Evolutionary conservation across 2,797 vertebrate genomes (phyloP), one percentile per base, ranked within the genome.

Genomic region (Acrossocheilus wenchowensis): DNA sequence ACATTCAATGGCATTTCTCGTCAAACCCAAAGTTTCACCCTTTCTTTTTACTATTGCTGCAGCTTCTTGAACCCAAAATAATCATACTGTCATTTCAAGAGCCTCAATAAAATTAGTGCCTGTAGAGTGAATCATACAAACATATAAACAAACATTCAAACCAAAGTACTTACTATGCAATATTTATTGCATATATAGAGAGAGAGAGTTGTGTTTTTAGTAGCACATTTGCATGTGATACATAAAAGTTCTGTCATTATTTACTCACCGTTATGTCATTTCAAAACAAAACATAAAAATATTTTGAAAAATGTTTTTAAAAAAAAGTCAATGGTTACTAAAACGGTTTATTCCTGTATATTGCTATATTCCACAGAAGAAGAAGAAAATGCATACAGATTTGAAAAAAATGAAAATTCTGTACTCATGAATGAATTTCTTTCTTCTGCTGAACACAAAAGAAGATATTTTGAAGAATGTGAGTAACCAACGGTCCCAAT

Each of bases 51-150:
- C 17, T 21, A 62, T 14, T 68, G 6, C 26, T 69, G 21, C 36
- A 41, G 23, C 15, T 30, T 30, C 2, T n/a, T 10, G 48, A 85
- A 78, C 45, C 68, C 62, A 60, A 50, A 66, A n/a, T 79, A 77
- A 57, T 36, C 19, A 9, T 64, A 77, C n/a, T 57, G 60, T 81
- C 11, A 81, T 57, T 71, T 84, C 48, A 83, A 66, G 36, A 80
- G 23, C 12, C 45, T 30, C 14, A 68, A 45, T 71, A 9, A 78
- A 68, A 60, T 26, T 7, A 57, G 68, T 39, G 14, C 6, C 17
- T 39, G 19, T n/a, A 69, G 5, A 43, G 26, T 71, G 48, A 30
- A 11, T 23, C 39, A 84, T 26, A 52, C 21, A 75, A 66, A 66
- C 62, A 66, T 64, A 30, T 14, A 64, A 64, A 64, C 62, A 64